Evolutionary conservation across 2,797 vertebrate genomes (phyloP).

Genomic region (Labroides dimidiatus): DNA sequence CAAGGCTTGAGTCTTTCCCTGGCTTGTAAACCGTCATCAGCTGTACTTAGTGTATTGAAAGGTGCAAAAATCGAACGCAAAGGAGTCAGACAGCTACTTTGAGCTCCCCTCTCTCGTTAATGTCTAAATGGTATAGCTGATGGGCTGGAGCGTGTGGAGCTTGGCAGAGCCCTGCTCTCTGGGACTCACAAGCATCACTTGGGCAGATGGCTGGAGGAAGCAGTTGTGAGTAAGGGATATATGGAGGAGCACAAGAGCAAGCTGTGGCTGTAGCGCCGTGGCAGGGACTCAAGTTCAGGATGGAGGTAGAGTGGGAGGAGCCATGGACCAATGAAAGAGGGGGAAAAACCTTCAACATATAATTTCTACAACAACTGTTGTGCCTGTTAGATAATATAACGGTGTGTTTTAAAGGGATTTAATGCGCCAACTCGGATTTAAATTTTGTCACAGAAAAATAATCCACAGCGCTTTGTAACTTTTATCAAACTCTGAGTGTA

Average conservation of each 20-base stretch:
- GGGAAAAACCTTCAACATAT: neutral
- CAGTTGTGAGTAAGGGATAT: constrained; percentile 68
- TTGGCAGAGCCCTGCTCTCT: constrained; percentile 63
- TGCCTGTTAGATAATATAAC: no score
- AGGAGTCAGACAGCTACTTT: constrained; percentile 51
- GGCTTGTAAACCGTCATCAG: constrained; percentile 5
- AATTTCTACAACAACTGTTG: no score
- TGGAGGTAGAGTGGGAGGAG: constrained; percentile 10
- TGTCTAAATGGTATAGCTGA: constrained; percentile 73
- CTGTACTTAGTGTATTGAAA: constrained; percentile 16
- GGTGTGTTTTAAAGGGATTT: neutral
- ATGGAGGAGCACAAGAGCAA: constrained; percentile 38
- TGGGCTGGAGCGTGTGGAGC: constrained; percentile 40
- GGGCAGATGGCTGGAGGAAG: constrained; percentile 75
- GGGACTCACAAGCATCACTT: constrained; percentile 63
- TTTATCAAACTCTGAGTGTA: no score
- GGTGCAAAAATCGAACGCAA: constrained; percentile 21
- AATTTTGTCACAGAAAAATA: neutral
- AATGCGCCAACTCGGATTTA: neutral
- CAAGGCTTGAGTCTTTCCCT: neutral
- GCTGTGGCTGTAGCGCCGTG: constrained; percentile 19
- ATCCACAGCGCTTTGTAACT: neutral
- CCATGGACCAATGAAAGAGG: neutral
- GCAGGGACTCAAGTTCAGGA: constrained; percentile 25
- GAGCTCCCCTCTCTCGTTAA: constrained; percentile 70